phyloP scores from a whole-genome alignment of 1,140 invertebrate species.

The Papilio aristodemus region DNA sequence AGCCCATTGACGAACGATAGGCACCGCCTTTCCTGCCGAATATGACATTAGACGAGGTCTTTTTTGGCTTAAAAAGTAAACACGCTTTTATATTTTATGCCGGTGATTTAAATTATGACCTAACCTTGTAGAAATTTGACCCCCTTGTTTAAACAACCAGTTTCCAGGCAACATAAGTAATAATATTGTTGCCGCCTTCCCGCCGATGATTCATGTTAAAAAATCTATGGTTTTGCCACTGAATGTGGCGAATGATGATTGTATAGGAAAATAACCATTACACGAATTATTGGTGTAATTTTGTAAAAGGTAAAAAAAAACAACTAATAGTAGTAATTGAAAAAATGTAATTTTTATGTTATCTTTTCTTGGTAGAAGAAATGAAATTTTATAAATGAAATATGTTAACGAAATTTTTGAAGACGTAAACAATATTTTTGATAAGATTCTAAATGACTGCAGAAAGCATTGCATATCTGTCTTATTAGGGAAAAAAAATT shows the following conservation, averaged over 20 bases:
- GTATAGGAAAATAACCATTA: background rate
- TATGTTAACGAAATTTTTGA: too few relatives aligned
- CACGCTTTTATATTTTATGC: slow-evolving; percentile 7
- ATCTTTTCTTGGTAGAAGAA: too few relatives aligned
- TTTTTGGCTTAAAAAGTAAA: slow-evolving; percentile 29
- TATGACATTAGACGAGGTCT: slow-evolving; percentile 41
- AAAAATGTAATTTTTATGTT: too few relatives aligned
- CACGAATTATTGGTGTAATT: background rate
- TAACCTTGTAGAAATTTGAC: slow-evolving; percentile 43
- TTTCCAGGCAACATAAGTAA: slow-evolving; percentile 38
- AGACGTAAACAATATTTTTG: too few relatives aligned
- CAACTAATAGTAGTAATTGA: too few relatives aligned
- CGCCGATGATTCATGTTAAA: slow-evolving; percentile 55
- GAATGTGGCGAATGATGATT: background rate
- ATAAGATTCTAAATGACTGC: too few relatives aligned
- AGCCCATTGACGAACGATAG: slow-evolving; percentile 62
- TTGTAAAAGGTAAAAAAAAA: background rate
- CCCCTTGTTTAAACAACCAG: slow-evolving; percentile 43
- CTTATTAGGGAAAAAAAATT: too few relatives aligned
- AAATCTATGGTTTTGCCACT: slow-evolving; percentile 31
- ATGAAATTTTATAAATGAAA: too few relatives aligned
- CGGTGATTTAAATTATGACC: slow-evolving; percentile 30
- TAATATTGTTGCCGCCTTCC: slow-evolving; percentile 50
- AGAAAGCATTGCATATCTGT: too few relatives aligned
- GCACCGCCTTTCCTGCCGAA: slow-evolving; percentile 60